Conservation (phyloP, 2,888 invertebrate genomes). For the Pandemis heparana region DNA sequence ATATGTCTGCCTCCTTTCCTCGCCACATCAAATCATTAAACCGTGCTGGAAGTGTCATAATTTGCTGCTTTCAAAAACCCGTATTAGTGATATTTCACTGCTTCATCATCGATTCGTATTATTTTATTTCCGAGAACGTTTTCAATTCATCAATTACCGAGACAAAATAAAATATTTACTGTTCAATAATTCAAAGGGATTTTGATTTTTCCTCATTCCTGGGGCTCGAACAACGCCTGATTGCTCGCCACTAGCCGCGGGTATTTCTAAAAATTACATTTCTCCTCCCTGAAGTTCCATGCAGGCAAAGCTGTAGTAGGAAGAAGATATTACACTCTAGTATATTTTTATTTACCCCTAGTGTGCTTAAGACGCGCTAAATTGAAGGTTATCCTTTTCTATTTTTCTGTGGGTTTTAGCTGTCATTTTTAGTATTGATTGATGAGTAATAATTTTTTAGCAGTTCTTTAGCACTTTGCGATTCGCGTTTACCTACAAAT, state of each 20-base stretch:
- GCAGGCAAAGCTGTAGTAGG: conserved; percentile 36
- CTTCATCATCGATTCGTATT: conserved; percentile 45
- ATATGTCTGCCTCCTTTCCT: no score
- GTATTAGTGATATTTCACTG: background rate
- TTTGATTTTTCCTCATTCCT: conserved; percentile 42
- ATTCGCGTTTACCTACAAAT: no score
- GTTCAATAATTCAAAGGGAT: conserved; percentile 38
- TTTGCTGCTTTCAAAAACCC: background rate
- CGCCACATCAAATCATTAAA: background rate
- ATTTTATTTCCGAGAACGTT: conserved; percentile 25
- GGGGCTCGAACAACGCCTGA: conserved; percentile 54
- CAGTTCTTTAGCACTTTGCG: no score
- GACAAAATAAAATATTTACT: conserved; percentile 39
- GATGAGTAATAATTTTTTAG: no score
- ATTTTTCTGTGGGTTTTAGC: no score
- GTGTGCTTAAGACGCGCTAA: no score
- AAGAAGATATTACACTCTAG: conserved; percentile 26
- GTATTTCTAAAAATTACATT: conserved; percentile 77
- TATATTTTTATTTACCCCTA: background rate
- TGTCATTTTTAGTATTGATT: no score
- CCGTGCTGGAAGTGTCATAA: background rate
- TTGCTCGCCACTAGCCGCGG: conserved; percentile 59
- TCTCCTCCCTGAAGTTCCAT: conserved; percentile 58
- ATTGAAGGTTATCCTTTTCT: no score
- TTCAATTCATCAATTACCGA: conserved; percentile 36